Conservation (phyloP, 2,888 invertebrate species). For the Lasioglossum leucozonium region DNA sequence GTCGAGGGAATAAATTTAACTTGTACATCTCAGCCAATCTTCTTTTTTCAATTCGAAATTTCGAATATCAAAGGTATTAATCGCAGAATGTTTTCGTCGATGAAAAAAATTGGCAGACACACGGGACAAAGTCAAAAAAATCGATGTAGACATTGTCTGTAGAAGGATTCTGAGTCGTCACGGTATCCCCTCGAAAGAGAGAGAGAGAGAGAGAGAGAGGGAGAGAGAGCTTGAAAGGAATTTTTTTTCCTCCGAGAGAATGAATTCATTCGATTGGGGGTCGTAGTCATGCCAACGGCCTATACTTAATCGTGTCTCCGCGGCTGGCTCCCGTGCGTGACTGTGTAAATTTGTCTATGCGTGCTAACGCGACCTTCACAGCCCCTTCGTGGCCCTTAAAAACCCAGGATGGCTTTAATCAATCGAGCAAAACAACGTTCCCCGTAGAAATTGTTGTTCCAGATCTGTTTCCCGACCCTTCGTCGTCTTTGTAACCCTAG, state of each 20-base stretch:
- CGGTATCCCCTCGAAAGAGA: background rate
- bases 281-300: conserved; percentile 78
- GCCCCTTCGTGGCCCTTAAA: conserved; percentile 23
- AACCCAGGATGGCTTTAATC: conserved; percentile 13
- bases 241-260: conserved; percentile 37
- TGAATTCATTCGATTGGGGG: conserved; percentile 60
- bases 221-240: background rate
- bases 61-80: too few relatives aligned
- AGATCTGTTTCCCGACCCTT: background rate
- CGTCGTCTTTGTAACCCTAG: background rate
- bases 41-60: too few relatives aligned
- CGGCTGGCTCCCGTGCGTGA: conserved; percentile 46
- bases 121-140: background rate
- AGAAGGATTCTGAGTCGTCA: conserved; percentile 13
- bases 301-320: conserved; percentile 53
- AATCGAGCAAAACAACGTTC: conserved; percentile 3
- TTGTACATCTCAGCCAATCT: too few relatives aligned
- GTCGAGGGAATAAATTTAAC: too few relatives aligned
- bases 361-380: conserved; percentile 37
- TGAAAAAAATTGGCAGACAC: background rate
- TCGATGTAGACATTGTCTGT: conserved; percentile 10
- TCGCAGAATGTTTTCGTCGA: too few relatives aligned
- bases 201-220: too few relatives aligned
- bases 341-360: conserved; percentile 52
- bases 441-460: background rate